Evolutionary conservation across 2,888 invertebrate genomes (phyloP).

Genomic region (Aporophyla lueneburgensis): DNA sequence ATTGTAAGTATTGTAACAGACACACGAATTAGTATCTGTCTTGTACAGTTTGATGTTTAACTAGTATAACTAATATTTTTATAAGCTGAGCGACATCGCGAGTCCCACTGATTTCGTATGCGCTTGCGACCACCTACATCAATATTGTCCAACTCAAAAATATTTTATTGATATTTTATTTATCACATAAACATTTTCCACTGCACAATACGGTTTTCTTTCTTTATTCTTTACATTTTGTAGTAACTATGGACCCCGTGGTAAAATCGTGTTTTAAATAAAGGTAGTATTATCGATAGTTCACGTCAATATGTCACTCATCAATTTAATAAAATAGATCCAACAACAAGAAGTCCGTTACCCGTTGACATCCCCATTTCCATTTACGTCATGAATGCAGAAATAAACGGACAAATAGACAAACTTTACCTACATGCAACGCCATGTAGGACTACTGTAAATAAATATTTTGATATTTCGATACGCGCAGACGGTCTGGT

Average conservation of each 20-base stretch:
- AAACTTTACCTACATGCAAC: slow-evolving; percentile 42
- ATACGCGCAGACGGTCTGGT: slow-evolving; percentile 54
- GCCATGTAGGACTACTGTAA: slow-evolving; percentile 56
- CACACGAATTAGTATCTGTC: no score
- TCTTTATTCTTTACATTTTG: not conserved
- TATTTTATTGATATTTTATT: not conserved
- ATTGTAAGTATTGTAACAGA: not conserved
- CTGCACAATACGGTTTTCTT: no score
- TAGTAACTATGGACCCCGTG: not conserved
- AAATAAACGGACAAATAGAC: slow-evolving; percentile 48
- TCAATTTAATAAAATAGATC: not conserved
- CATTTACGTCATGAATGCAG: not conserved
- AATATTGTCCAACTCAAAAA: not conserved
- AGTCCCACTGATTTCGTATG: not conserved
- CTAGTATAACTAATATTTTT: no score
- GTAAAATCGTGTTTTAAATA: not conserved
- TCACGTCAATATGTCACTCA: not conserved
- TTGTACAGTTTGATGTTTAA: no score
- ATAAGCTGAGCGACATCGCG: no score
- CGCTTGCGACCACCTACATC: not conserved
- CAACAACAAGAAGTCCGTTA: not conserved
- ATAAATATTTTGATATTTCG: slow-evolving; percentile 67
- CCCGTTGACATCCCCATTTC: slow-evolving; percentile 5
- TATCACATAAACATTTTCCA: not conserved
- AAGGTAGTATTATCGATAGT: no score